Base-by-base conservation (phyloP, 2,797 vertebrate genomes). In the Aerospiza tachiro region DNA sequence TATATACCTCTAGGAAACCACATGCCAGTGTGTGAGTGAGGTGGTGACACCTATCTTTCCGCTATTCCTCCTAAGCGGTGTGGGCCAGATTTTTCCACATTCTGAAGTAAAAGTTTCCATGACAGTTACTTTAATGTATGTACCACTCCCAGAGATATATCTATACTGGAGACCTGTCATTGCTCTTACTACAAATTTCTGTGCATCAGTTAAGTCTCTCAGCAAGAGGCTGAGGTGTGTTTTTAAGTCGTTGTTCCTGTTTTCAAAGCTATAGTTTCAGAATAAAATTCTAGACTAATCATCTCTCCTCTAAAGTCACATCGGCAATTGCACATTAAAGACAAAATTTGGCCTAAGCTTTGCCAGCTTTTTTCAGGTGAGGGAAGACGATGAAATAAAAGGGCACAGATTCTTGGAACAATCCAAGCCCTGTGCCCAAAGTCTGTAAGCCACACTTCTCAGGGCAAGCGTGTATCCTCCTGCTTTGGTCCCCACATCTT, bases 181-280 rank as follows among this genome's bases (percentile, higher is more conserved):
- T 93, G 53, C 82, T 91, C 35, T 83, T 93, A 50, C 53, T 93
- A 91, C 2, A 2, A 78, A 81, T 93, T 86, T 81, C 49, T 78
- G 58, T 90, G 68, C 80, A 88, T 89, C 72, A 49, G 67, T 90
- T 90, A 83, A 81, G 68, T 83, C 36, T 67, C 86, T 85, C 74
- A 87, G 89, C 71, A 61, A 77, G 91, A 86, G 26, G 17, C 5
- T 83, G 63, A 85, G 44, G 56, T 80, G 40, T 63, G 33, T 63
- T 93, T 97, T 93, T 74, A 94, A 92, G 92, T 67, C 36, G 65
- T 82, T 92, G 52, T 90, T 94, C 59, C 29, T 77, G 25, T 93
- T 92, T 92, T 85, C 88, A 95, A 91, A 96, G 83, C 47, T 84
- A 49, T 42, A 79, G 62, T 87, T 95, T 80, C 80, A 71, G 36